Conservation (phyloP, 2,797 vertebrate genomes). For the Meriones psammophilus region DNA sequence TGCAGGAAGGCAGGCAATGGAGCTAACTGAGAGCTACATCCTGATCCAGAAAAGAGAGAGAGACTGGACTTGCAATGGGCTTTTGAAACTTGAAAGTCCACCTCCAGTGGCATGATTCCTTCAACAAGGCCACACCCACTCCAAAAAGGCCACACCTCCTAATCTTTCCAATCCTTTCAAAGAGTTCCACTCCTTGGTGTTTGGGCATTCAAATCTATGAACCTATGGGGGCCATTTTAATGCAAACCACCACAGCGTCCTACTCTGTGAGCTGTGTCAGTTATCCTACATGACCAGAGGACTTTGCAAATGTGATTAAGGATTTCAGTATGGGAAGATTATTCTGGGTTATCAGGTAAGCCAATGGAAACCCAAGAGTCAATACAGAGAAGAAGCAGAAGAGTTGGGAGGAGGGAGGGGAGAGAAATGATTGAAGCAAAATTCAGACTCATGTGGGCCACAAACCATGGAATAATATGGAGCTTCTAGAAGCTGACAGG, state of each 20-base stretch:
- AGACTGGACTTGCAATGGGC: no score
- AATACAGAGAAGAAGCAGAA: neutral
- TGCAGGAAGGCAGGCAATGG: neutral
- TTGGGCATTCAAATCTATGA: neutral
- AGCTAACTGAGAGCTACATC: neutral
- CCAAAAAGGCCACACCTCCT: neutral
- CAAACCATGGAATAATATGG: rapidly evolving
- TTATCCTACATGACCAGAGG: neutral
- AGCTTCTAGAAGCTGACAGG: neutral
- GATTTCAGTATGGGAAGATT: neutral
- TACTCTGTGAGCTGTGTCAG: neutral
- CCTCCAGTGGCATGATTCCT: neutral
- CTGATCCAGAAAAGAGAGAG: neutral
- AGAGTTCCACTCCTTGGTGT: neutral
- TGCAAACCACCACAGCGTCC: neutral
- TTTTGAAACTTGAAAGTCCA: neutral
- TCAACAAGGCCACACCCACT: neutral
- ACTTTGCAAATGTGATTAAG: neutral
- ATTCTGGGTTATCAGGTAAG: neutral
- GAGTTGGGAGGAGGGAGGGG: neutral
- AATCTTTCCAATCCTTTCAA: neutral
- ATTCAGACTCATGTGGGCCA: neutral
- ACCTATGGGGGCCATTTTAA: neutral
- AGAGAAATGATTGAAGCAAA: neutral
- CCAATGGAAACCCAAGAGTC: neutral